These are phyloP conservation scores for Drosophila busckii DNA, from an alignment of 1,140 invertebrate species.

Conservation along the genomic window DNA sequence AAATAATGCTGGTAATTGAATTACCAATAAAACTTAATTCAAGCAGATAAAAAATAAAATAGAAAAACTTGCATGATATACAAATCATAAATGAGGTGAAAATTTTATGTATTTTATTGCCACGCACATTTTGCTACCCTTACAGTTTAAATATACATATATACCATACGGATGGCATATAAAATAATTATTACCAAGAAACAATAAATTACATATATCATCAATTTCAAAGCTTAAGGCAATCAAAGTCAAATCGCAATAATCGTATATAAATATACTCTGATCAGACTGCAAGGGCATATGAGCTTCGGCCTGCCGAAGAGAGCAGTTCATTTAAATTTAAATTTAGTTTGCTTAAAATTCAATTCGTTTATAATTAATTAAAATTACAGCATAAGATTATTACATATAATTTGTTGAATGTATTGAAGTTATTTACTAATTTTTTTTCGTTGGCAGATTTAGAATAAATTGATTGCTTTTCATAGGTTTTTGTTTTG, in stretches of 20 bases:
- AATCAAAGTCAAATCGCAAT: constrained; percentile 9
- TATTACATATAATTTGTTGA: constrained; percentile 30
- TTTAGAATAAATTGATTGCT: constrained; percentile 37
- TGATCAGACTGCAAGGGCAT: constrained; percentile 18
- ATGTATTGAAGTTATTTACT: constrained; percentile 36
- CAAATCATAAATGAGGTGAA: constrained; percentile 21
- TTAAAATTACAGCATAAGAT: constrained; percentile 24
- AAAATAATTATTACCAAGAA: constrained; percentile 1
- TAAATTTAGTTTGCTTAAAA: constrained; percentile 22
- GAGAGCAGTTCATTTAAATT: constrained; percentile 10
- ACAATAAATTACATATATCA: constrained; percentile 1
- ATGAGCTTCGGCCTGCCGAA: constrained; percentile 5
- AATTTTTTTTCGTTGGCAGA: constrained; percentile 33
- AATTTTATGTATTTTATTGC: constrained; percentile 21
- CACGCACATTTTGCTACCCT: constrained; percentile 22
- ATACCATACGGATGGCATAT: too few species aligned
- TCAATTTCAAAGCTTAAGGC: constrained; percentile 10
- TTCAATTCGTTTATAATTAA: constrained; percentile 34
- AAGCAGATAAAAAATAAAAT: too few species aligned
- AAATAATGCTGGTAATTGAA: too few species aligned
- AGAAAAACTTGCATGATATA: background rate
- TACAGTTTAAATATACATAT: constrained; percentile 7
- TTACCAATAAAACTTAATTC: too few species aligned
- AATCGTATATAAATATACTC: constrained; percentile 7
- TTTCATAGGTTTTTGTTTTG: too few species aligned